Evolutionary conservation across 2,797 vertebrate species (phyloP).

Genomic region (Alfaro cultratus): DNA sequence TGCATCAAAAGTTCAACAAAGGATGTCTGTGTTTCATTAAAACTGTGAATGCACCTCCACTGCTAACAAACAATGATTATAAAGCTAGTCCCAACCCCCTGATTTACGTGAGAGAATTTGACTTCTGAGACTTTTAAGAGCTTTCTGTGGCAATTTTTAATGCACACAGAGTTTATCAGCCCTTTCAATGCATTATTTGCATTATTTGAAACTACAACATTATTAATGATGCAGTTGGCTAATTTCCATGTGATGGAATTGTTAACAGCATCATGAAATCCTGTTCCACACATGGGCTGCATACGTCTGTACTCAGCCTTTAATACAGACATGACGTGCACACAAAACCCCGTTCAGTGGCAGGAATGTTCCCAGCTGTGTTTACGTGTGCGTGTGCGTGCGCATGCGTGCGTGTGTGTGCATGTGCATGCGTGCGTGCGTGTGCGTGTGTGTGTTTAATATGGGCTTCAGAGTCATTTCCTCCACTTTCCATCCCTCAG

Average conservation of each 20-base stretch:
- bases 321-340: constrained; percentile 57
- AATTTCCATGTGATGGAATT: constrained; percentile 50
- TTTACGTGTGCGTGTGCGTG: constrained; percentile 32
- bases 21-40: constrained; percentile 69
- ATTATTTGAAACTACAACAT: constrained; percentile 47
- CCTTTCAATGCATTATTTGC: constrained; percentile 26
- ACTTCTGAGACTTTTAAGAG: constrained; percentile 39
- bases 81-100: constrained; percentile 25
- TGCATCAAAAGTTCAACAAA: constrained; percentile 67
- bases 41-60: constrained; percentile 50
- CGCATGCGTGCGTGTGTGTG: too few relatives aligned
- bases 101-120: constrained; percentile 57
- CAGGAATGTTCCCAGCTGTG: constrained; percentile 66
- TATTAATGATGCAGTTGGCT: constrained; percentile 52
- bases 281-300: constrained; percentile 63
- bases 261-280: constrained; percentile 57
- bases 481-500: constrained; percentile 44
- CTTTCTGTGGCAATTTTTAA: constrained; percentile 45
- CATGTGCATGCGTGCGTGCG: constrained; percentile 15
- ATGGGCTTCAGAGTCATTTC: constrained; percentile 45
- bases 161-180: constrained; percentile 44
- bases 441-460: constrained; percentile 11
- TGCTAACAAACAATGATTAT: constrained; percentile 63
- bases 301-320: constrained; percentile 44
- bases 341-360: constrained; percentile 53